A percentile compares a stretch with the other conserved stretches of the same genome.
These are phyloP conservation scores for Catocala sponsa DNA, from an alignment of 2,888 invertebrate genomes.

Conservation along the genomic window DNA sequence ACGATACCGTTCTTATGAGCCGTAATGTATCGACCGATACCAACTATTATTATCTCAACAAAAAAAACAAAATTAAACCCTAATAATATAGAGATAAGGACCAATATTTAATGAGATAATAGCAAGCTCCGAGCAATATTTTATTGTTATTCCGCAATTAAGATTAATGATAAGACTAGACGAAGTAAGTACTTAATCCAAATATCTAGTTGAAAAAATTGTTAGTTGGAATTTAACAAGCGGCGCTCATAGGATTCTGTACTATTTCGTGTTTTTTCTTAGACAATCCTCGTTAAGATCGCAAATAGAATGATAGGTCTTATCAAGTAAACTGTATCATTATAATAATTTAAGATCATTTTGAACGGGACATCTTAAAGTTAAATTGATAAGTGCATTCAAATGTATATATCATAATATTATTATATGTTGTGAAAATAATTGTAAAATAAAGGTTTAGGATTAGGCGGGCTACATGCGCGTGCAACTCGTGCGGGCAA, in stretches of 20 bases:
- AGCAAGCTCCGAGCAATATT: slow-evolving; percentile 77
- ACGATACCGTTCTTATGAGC: slow-evolving; percentile 86
- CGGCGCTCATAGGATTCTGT: slow-evolving; percentile 41
- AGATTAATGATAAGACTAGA: slow-evolving; percentile 87
- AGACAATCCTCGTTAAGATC: no score
- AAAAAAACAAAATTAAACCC: slow-evolving; percentile 65
- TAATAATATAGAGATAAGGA: slow-evolving; percentile 64
- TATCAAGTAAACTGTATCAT: no score
- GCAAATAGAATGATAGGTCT: no score
- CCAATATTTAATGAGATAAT: slow-evolving; percentile 59
- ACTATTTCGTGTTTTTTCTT: slow-evolving; percentile 25
- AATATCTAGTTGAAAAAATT: slow-evolving; percentile 78
- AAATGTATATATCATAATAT: no score
- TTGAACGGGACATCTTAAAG: no score
- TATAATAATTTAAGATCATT: no score
- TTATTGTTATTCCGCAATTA: slow-evolving; percentile 88
- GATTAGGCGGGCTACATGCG: no score
- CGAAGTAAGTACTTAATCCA: slow-evolving; percentile 86
- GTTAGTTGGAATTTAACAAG: slow-evolving; percentile 51
- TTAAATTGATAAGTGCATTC: no score
- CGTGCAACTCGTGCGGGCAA: no score
- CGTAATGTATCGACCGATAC: slow-evolving; percentile 80
- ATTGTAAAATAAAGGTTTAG: no score
- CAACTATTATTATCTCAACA: slow-evolving; percentile 71
- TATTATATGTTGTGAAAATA: no score